These are phyloP conservation scores for Euplagia quadripunctaria DNA, from an alignment of 2,888 invertebrate species.

Conservation along the genomic window DNA sequence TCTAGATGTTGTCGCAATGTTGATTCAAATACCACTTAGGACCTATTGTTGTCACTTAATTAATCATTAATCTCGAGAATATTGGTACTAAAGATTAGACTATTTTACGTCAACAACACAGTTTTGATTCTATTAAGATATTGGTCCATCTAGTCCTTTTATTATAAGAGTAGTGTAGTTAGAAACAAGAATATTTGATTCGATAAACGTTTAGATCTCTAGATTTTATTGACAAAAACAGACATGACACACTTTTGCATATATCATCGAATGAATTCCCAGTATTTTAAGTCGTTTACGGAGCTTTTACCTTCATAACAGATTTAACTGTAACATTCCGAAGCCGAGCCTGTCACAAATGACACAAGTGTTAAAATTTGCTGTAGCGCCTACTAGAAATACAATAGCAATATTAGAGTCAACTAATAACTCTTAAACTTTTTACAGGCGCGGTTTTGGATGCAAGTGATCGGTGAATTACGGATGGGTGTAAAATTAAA, in stretches of 20 bases:
- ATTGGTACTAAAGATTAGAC: neutral
- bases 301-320: neutral
- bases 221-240: neutral
- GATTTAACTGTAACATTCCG: neutral
- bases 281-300: neutral
- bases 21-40: slow-evolving; percentile 1
- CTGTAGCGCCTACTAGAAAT: slow-evolving; percentile 53
- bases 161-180: neutral
- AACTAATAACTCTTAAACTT: slow-evolving; percentile 44
- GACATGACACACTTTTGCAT: neutral
- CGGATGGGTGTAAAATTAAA: slow-evolving; percentile 97
- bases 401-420: slow-evolving; percentile 55
- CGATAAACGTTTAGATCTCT: neutral
- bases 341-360: neutral
- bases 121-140: neutral
- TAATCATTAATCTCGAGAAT: neutral
- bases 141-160: neutral
- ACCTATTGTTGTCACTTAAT: neutral
- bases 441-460: slow-evolving; percentile 96
- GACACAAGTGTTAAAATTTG: slow-evolving; percentile 7
- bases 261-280: neutral
- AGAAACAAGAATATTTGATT: neutral
- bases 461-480: slow-evolving; percentile 97
- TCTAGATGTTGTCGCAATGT: slow-evolving; percentile 31
- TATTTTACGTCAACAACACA: neutral